Conservation (phyloP, 1,140 invertebrate genomes). For the Hestina assimilis region DNA sequence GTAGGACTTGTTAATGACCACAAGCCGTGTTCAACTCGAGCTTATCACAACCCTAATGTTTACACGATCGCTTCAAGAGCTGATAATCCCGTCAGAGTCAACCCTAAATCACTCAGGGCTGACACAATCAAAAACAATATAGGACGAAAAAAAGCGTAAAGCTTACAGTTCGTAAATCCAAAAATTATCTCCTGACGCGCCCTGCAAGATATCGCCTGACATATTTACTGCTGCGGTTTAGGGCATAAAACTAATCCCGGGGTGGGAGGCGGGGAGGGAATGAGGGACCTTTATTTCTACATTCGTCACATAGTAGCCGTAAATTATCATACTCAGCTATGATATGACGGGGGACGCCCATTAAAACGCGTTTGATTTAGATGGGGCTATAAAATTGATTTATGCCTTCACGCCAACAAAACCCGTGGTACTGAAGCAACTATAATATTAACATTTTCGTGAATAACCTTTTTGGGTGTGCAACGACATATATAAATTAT, state of each 20-base stretch:
- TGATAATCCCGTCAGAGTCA: slow-evolving; percentile 21
- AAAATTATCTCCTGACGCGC: slow-evolving; percentile 68
- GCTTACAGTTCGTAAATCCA: slow-evolving; percentile 61
- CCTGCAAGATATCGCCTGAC: slow-evolving; percentile 67
- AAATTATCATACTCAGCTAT: slow-evolving; percentile 79
- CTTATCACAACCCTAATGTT: slow-evolving; percentile 15
- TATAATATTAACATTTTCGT: slow-evolving; percentile 79
- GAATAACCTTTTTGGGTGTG: slow-evolving; percentile 67
- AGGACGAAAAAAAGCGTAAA: slow-evolving; percentile 42
- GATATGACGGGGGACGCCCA: slow-evolving; percentile 79
- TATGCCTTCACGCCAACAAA: slow-evolving; percentile 78
- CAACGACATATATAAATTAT: slow-evolving; percentile 50
- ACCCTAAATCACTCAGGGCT: slow-evolving; percentile 44
- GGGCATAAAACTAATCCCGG: slow-evolving; percentile 72
- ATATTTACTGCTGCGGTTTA: slow-evolving; percentile 73
- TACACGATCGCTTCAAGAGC: slow-evolving; percentile 13
- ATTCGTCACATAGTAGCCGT: slow-evolving; percentile 79
- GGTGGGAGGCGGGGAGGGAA: slow-evolving; percentile 31
- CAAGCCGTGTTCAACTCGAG: not conserved
- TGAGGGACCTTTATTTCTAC: slow-evolving; percentile 75
- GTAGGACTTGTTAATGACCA: not conserved
- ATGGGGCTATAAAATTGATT: slow-evolving; percentile 80
- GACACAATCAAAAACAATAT: slow-evolving; percentile 53
- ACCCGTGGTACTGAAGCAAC: slow-evolving; percentile 75
- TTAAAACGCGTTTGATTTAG: slow-evolving; percentile 80